A percentile compares a stretch with the other conserved stretches of the same genome.
phyloP scores from a whole-genome alignment of 2,113 vertebrate species.

The Ariopsis seemanni region DNA sequence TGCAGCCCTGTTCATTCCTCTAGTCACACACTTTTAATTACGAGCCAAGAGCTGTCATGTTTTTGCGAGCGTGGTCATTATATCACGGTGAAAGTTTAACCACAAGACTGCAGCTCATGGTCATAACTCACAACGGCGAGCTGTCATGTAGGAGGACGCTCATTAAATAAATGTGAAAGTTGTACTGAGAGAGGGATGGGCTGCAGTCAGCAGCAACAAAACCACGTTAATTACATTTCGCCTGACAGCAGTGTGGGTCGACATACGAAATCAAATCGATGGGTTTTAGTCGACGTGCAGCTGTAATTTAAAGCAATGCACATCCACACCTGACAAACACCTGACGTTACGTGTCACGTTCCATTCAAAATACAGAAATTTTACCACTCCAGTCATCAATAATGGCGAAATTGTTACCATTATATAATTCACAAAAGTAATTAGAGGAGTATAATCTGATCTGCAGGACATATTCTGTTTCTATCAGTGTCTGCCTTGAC shows the following conservation, averaged over 20 bases:
- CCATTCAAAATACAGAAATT: not conserved
- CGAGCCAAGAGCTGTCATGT: slow-evolving; percentile 44
- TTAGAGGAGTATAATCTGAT: too few species aligned
- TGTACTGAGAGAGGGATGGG: slow-evolving; percentile 50
- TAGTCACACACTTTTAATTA: slow-evolving; percentile 43
- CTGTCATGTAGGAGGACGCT: slow-evolving; percentile 50
- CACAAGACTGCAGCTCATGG: slow-evolving; percentile 44
- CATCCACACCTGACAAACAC: slow-evolving; percentile 47
- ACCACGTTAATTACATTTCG: slow-evolving; percentile 55
- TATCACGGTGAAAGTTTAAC: slow-evolving; percentile 53
- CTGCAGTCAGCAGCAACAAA: slow-evolving; percentile 49
- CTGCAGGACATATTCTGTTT: not conserved
- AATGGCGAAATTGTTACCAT: not conserved
- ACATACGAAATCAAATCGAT: slow-evolving; percentile 41
- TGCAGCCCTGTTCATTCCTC: slow-evolving; percentile 29
- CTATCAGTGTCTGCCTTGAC: not conserved
- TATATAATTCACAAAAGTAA: not conserved
- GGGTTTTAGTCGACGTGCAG: slow-evolving; percentile 28
- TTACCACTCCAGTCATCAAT: not conserved
- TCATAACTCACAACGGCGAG: slow-evolving; percentile 52
- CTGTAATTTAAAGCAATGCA: slow-evolving; percentile 38
- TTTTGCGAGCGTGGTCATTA: slow-evolving; percentile 52
- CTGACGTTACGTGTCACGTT: not conserved
- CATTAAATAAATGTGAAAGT: slow-evolving; percentile 53
- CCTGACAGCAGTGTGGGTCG: slow-evolving; percentile 51